These are phyloP conservation scores for Crotalus helleri DNA, from an alignment of 2,113 vertebrate genomes.

Conservation along the genomic window DNA sequence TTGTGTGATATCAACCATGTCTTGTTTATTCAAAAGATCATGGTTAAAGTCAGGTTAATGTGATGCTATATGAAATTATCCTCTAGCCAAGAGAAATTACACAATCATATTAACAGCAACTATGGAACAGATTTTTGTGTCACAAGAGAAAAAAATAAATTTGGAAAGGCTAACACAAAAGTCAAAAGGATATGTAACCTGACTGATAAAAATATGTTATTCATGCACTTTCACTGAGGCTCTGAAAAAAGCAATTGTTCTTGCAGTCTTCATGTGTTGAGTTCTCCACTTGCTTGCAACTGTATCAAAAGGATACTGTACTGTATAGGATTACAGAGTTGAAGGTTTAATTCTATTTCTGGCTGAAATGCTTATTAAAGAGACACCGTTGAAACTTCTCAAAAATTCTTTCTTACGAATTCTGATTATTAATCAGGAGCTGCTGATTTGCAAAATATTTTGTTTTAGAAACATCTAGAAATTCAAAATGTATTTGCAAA, in stretches of 20 bases:
- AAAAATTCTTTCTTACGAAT: background rate
- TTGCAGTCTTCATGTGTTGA: background rate
- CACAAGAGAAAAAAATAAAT: background rate
- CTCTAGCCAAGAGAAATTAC: background rate
- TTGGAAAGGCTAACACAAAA: background rate
- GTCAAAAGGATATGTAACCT: background rate
- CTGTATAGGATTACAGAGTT: slow-evolving; percentile 7
- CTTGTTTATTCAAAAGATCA: background rate
- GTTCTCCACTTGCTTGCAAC: slow-evolving; percentile 27
- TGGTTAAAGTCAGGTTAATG: background rate
- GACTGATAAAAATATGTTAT: background rate
- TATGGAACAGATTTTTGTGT: background rate
- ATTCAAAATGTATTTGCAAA: background rate
- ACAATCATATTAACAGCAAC: background rate
- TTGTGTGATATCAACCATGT: background rate
- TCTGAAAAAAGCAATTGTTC: background rate
- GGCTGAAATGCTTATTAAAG: slow-evolving; percentile 20
- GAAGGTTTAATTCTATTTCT: slow-evolving; percentile 25
- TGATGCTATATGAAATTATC: background rate
- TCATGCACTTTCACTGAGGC: no score
- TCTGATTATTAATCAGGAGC: background rate
- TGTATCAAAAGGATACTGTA: background rate
- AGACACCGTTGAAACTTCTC: background rate
- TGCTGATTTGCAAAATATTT: background rate
- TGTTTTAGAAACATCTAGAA: slow-evolving; percentile 19